Evolutionary conservation across 1,140 invertebrate genomes (phyloP).

Genomic region (Magallana ariakensis): DNA sequence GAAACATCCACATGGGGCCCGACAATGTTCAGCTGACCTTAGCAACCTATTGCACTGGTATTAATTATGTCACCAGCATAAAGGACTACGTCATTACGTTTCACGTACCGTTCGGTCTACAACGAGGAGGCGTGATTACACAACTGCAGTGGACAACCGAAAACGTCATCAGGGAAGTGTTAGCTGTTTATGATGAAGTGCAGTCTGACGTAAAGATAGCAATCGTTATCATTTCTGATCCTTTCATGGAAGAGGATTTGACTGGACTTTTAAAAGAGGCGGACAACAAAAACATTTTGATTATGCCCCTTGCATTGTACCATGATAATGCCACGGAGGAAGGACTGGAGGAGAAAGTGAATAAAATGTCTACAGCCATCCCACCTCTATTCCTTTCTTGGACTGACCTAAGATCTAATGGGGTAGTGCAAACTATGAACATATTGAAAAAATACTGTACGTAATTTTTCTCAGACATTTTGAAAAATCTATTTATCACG

Average conservation of each 20-base stretch:
- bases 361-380: neutral
- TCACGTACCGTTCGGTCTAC: slow-evolving; percentile 19
- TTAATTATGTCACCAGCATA: slow-evolving; percentile 10
- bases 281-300: neutral
- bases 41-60: neutral
- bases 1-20: slow-evolving; percentile 1
- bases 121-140: slow-evolving; percentile 17
- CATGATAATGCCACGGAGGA: neutral
- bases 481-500: too few species aligned
- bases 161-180: slow-evolving; percentile 22
- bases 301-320: slow-evolving; percentile 27
- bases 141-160: neutral
- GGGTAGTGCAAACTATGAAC: neutral
- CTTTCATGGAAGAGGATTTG: slow-evolving; percentile 24
- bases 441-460: neutral
- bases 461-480: neutral
- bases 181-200: neutral
- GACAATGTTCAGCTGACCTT: slow-evolving; percentile 2
- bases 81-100: neutral
- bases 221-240: slow-evolving; percentile 29
- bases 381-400: neutral
- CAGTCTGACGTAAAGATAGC: slow-evolving; percentile 39
- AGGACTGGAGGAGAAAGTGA: neutral
- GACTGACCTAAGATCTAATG: neutral
- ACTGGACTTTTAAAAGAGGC: slow-evolving; percentile 2